Evolutionary conservation across 1,140 invertebrate species (phyloP).

Genomic region (Cydia strobilella): DNA sequence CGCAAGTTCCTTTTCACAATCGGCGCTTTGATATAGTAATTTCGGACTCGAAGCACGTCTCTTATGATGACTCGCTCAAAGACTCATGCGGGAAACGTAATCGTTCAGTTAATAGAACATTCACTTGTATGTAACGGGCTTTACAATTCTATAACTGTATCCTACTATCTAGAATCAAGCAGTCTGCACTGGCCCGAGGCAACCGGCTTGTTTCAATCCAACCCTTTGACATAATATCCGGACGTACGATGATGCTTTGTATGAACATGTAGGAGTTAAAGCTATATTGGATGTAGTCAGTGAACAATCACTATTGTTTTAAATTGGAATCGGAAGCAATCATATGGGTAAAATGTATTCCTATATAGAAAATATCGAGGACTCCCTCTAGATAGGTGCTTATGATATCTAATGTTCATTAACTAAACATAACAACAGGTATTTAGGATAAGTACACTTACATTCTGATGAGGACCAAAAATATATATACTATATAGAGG

Average conservation of each 20-base stretch:
- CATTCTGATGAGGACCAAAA: too few relatives aligned
- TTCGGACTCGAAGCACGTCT: too few relatives aligned
- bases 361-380: too few relatives aligned
- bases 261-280: neutral
- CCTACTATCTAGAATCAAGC: neutral
- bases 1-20: too few relatives aligned
- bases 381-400: too few relatives aligned
- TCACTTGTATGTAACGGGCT: neutral
- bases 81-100: too few relatives aligned
- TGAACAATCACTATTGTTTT: neutral
- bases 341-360: neutral
- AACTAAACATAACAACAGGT: too few relatives aligned
- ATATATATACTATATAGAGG: too few relatives aligned
- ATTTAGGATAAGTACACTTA: too few relatives aligned
- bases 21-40: too few relatives aligned
- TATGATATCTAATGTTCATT: too few relatives aligned
- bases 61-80: too few relatives aligned
- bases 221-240: conserved; percentile 20
- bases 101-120: neutral
- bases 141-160: conserved; percentile 7
- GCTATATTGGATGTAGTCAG: neutral
- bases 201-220: conserved; percentile 6
- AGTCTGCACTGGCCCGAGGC: neutral
- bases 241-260: neutral
- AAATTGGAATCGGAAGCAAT: neutral